These are phyloP conservation scores for Alaudala cheleensis DNA, from an alignment of 2,113 vertebrate species.

Conservation along the genomic window DNA sequence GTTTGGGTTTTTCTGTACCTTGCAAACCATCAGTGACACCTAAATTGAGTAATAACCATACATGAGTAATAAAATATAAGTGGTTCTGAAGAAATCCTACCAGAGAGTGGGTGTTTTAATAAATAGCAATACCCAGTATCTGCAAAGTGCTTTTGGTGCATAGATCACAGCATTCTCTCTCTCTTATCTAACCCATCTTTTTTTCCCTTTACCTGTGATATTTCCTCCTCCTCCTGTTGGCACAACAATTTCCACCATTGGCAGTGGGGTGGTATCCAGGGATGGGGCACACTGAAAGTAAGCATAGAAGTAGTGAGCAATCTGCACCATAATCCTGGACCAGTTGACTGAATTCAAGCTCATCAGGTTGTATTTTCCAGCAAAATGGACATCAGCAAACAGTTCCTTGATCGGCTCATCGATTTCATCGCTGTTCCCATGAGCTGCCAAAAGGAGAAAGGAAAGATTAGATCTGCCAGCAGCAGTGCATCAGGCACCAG, in stretches of 20 bases:
- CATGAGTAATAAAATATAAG: constrained; percentile 49
- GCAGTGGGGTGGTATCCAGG: constrained; percentile 46
- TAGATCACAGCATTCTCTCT: not conserved
- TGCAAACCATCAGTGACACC: constrained; percentile 4
- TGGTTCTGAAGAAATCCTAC: constrained; percentile 56
- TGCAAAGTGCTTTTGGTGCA: constrained; percentile 15
- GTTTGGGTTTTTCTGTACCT: constrained; percentile 22
- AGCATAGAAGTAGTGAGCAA: constrained; percentile 87
- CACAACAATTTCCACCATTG: constrained; percentile 87
- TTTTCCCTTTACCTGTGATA: constrained; percentile 78
- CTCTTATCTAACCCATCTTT: constrained; percentile 12
- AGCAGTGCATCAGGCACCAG: not conserved
- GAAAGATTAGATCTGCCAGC: not conserved
- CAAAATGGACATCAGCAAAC: constrained; percentile 82
- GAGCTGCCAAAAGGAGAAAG: constrained; percentile 70
- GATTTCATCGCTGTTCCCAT: constrained; percentile 89
- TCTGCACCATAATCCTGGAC: constrained; percentile 89
- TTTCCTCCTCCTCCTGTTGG: constrained; percentile 92
- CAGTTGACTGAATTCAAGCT: constrained; percentile 94
- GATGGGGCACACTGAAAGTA: constrained; percentile 79
- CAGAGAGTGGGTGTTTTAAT: constrained; percentile 59
- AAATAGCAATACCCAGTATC: constrained; percentile 15
- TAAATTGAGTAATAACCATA: constrained; percentile 23
- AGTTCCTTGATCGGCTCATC: constrained; percentile 83
- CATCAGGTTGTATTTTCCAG: constrained; percentile 79